Evolutionary conservation across 2,113 vertebrate genomes (phyloP).

Genomic region (Neomonachus schauinslandi): DNA sequence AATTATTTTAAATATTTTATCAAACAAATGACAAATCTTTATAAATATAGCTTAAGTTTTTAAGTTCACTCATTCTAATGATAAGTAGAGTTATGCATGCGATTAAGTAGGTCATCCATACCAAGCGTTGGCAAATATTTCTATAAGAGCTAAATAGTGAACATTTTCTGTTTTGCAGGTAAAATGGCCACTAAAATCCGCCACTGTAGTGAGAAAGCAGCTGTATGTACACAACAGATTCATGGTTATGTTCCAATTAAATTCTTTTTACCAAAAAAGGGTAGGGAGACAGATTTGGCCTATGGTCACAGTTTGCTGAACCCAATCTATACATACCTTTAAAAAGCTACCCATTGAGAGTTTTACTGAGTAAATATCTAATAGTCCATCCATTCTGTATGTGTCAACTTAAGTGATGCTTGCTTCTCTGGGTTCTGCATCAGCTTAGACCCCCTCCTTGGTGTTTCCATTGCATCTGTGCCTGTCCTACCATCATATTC

Average conservation of each 20-base stretch:
- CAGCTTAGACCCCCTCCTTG: not conserved
- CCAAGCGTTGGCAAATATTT: not conserved
- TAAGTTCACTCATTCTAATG: not conserved
- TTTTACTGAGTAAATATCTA: not conserved
- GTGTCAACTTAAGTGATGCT: not conserved
- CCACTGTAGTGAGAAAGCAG: not conserved
- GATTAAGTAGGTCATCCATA: not conserved
- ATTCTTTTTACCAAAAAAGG: not conserved
- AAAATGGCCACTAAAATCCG: not conserved
- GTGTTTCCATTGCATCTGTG: not conserved
- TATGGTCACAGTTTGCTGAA: not conserved
- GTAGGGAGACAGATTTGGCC: not conserved
- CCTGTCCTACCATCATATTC: not conserved
- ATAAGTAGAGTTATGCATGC: not conserved
- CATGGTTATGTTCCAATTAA: not conserved
- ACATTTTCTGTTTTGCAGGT: not conserved
- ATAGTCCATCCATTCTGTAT: not conserved
- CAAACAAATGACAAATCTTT: not conserved
- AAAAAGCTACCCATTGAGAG: not conserved
- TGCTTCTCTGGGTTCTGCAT: not conserved
- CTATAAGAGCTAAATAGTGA: not conserved
- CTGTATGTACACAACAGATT: not conserved
- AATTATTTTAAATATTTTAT: not conserved
- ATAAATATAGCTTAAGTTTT: not conserved
- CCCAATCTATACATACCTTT: not conserved